Percentiles rank a stretch among this genome's conserved stretches.
Conservation (phyloP, 23 tunicate genomes). For the Botrylloides violaceus region DNA sequence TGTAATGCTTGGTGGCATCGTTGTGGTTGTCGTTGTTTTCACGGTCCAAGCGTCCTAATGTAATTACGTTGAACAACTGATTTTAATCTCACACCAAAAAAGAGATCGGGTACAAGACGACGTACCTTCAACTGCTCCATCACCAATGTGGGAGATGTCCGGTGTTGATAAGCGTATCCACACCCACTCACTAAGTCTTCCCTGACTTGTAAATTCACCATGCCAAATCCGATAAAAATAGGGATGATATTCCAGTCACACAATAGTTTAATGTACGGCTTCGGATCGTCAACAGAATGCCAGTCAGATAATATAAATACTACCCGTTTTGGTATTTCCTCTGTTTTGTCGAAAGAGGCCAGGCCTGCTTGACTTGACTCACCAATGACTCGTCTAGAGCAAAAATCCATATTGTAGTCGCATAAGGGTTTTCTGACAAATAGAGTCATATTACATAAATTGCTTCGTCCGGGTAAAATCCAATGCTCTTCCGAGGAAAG, state of each 20-base stretch:
- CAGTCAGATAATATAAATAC: constrained; percentile 71
- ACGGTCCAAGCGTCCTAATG: constrained; percentile 3
- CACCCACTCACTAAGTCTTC: constrained; percentile 47
- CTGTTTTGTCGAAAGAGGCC: not conserved
- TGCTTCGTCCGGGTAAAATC: constrained; percentile 63
- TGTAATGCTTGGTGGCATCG: constrained; percentile 33
- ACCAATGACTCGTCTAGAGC: not conserved
- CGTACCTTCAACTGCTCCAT: constrained; percentile 48
- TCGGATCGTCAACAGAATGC: constrained; percentile 60
- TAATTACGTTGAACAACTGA: not conserved
- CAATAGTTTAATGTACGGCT: constrained; percentile 46
- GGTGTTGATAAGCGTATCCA: constrained; percentile 39
- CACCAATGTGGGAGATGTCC: constrained; percentile 40
- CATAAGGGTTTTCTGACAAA: too few relatives aligned
- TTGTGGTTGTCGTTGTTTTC: constrained; percentile 25
- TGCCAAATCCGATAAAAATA: constrained; percentile 53
- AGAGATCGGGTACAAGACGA: not conserved
- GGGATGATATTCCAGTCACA: constrained; percentile 67
- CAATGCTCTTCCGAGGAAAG: constrained; percentile 64
- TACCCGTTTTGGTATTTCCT: constrained; percentile 28
- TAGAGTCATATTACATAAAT: constrained; percentile 56
- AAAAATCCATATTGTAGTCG: not conserved
- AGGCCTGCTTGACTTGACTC: not conserved
- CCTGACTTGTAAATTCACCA: constrained; percentile 34
- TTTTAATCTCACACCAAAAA: not conserved